Percentiles rank a stretch among this genome's conserved stretches.
These are phyloP conservation scores for Andricus grossulariae DNA, from an alignment of 1,140 invertebrate genomes.

Conservation along the genomic window DNA sequence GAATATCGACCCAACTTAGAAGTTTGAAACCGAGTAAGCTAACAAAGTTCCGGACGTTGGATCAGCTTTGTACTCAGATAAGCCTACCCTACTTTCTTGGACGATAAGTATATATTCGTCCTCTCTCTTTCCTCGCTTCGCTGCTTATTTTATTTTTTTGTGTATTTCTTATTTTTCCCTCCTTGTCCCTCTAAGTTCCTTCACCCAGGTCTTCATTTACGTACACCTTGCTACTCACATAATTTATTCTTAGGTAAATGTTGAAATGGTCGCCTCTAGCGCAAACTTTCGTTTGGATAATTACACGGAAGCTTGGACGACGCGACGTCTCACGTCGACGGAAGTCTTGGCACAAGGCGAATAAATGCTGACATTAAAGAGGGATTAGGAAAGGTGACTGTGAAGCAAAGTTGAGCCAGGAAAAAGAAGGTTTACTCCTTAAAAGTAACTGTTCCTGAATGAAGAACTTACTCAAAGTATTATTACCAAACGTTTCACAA, in stretches of 20 bases:
- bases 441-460: constrained; percentile 21
- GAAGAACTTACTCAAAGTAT: too few relatives aligned
- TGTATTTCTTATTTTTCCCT: neutral
- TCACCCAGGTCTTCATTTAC: constrained; percentile 32
- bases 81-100: neutral
- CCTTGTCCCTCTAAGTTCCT: neutral
- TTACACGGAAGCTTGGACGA: constrained; percentile 31
- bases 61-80: constrained; percentile 46
- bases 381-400: constrained; percentile 35
- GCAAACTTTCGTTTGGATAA: constrained; percentile 32
- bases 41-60: constrained; percentile 46
- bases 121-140: constrained; percentile 18
- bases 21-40: constrained; percentile 61
- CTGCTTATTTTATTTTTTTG: neutral
- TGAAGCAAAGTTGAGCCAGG: constrained; percentile 1
- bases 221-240: constrained; percentile 22
- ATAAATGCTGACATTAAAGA: constrained; percentile 44
- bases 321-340: neutral
- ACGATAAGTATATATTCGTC: constrained; percentile 47
- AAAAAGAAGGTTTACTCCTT: constrained; percentile 27
- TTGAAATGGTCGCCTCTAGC: neutral
- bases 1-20: constrained; percentile 32
- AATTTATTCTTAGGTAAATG: constrained; percentile 41
- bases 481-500: too few relatives aligned
- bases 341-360: constrained; percentile 22